Evolutionary conservation across 2,113 vertebrate species (phyloP), one percentile per base, ranked within the genome.

Genomic region (Mystacornis crossleyi): DNA sequence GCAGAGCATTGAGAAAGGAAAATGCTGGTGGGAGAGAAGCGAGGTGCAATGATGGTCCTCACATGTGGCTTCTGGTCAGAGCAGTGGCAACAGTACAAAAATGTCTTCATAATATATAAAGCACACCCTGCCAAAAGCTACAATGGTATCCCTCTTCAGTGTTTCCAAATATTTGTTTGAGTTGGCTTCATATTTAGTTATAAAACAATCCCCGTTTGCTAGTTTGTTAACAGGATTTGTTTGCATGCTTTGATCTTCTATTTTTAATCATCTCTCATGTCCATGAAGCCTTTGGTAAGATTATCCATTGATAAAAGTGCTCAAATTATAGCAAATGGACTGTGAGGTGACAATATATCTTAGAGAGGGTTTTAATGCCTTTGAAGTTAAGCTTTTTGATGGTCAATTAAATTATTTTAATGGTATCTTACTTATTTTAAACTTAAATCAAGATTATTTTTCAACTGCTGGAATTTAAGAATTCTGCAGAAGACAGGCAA

Each of bases 201-300:
- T 61, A 75, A 92, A 94, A 79, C 57, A 83, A 89, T 72, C 54
- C 25, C 47, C 14, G 29, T 75, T 93, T 29, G 9, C 73, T 87
- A 82, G 34, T 85, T 87, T 89, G 75, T 83, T 96, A 96, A 71
- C 64, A 86, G 77, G 70, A 94, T 91, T 94, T 94, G 77, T 94
- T 95, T 95, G 57, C 7, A 0, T 33, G 42, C 80, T 97, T 97
- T 96, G 72, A 93, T 96, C 83, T 93, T 72, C 65, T 71, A 61
- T 84, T 96, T 96, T 91, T 77, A 94, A 92, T 91, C 43, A 66
- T 79, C 47, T 87, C 51, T 51, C 2, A 0, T 51, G 53, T 61
- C 93, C 86, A 42, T 26, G 72, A 89, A 86, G 80, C 53, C 64
- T 90, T 83, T 75, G 80, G 60, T 94, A 81, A 95, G 95, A 96